Conservation (phyloP, 2,797 vertebrate species). For the Lates japonicus region DNA sequence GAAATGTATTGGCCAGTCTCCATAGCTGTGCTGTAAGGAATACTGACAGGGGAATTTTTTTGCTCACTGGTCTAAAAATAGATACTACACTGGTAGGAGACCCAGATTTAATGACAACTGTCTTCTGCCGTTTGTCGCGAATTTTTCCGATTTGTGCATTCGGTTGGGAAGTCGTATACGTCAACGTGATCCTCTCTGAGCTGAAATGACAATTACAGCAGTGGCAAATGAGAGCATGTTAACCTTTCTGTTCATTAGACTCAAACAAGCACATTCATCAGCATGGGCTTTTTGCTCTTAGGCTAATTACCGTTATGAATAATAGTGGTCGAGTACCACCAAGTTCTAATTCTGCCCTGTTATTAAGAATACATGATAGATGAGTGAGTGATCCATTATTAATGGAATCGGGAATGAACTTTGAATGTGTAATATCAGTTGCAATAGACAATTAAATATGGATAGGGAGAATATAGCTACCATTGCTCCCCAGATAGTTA, state of each 20-base stretch:
- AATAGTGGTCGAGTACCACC: constrained; percentile 51
- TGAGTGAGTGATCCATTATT: constrained; percentile 76
- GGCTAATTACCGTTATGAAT: constrained; percentile 60
- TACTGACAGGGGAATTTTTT: constrained; percentile 37
- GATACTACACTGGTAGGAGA: constrained; percentile 47
- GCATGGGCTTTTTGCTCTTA: constrained; percentile 26
- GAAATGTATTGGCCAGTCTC: constrained; percentile 49
- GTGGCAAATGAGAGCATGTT: constrained; percentile 16
- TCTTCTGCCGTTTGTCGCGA: constrained; percentile 33
- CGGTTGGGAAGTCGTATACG: neutral
- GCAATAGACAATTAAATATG: constrained; percentile 72
- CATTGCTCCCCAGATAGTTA: constrained; percentile 37
- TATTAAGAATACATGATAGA: constrained; percentile 79
- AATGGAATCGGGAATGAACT: constrained; percentile 71
- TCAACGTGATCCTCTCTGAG: constrained; percentile 26
- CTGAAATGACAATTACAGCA: constrained; percentile 14
- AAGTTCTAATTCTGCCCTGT: constrained; percentile 68
- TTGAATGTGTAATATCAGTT: constrained; percentile 76
- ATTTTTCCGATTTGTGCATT: constrained; percentile 6
- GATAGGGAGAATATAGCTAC: constrained; percentile 54
- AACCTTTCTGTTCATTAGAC: constrained; percentile 50
- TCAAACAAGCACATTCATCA: constrained; percentile 51
- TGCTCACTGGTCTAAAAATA: constrained; percentile 66
- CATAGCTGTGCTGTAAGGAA: constrained; percentile 30
- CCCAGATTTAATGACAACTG: constrained; percentile 56